Conservation (phyloP, 1,140 invertebrate genomes). For the Penaeus indicus region DNA sequence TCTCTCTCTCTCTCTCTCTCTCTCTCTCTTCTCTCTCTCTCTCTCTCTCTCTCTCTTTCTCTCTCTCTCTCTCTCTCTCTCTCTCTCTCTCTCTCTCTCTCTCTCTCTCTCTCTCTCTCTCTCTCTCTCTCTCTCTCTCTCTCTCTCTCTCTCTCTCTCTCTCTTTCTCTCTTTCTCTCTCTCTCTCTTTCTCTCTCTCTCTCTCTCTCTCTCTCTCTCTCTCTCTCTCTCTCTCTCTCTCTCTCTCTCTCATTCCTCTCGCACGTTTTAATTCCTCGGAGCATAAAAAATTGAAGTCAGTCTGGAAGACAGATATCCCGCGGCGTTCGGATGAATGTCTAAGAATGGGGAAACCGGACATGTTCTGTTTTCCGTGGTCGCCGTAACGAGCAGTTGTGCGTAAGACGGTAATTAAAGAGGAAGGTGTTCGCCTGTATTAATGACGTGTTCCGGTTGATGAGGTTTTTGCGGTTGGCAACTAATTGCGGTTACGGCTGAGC, state of each 20-base stretch:
- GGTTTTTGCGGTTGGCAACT: no score
- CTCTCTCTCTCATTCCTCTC: neutral
- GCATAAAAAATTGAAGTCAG: no score
- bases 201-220: neutral
- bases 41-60: neutral
- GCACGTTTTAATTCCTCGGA: no score
- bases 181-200: slow-evolving; percentile 1
- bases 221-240: neutral
- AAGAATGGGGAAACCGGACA: no score
- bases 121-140: slow-evolving; percentile 26
- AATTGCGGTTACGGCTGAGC: no score
- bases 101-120: slow-evolving; percentile 17
- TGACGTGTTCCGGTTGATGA: no score
- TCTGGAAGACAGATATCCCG: no score
- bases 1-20: neutral
- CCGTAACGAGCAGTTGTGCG: no score
- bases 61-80: neutral
- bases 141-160: slow-evolving; percentile 15
- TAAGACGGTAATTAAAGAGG: no score
- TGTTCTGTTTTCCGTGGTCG: no score
- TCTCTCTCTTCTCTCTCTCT: neutral
- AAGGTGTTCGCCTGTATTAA: no score
- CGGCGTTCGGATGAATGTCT: no score
- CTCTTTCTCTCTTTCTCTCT: slow-evolving; percentile 5
- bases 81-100: slow-evolving; percentile 1